Evolutionary conservation across 2,113 vertebrate species (phyloP), one percentile per base, ranked within the genome.

Genomic region (Malurus melanocephalus): DNA sequence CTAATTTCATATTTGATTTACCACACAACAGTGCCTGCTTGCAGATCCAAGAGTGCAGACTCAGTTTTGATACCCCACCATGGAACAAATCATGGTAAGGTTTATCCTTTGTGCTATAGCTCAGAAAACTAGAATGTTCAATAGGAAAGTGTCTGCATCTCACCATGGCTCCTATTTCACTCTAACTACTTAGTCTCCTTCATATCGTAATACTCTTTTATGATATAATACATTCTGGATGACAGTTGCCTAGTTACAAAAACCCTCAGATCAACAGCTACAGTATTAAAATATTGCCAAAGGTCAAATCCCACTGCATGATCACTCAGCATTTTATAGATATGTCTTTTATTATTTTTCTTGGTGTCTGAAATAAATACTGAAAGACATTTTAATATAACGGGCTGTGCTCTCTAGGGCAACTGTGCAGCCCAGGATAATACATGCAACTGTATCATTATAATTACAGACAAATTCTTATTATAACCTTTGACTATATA

Each of bases 211-310:
- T 75, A 87, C 32, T 74, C n/a, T 75, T 93, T 92, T 90, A 94
- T 69, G 75, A 89, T 69, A 56, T 15, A 90, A 93, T 93, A 87
- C 46, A 89, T 94, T 93, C 60, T 92, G 49, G 52, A 80, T 93
- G 87, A 91, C 93, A 95, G 94, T 94, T 94, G 91, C 89, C 89
- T 94, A 90, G 92, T 71, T 95, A 96, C 93, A 92, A 95, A 93
- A 76, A 30, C 40, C 85, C 88, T 90, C 45, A 60, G 82, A 92
- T 85, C 71, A 67, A 74, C 66, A 74, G 43, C 86, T 83, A 74
- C 78, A 86, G n/a, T 76, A 87, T 79, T 59, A 90, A 92, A 94
- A 94, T 73, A 75, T 76, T 72, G 72, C 80, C 93, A 92, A 91
- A 89, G 92, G 88, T 94, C 83, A 95, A 83, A 91, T 78, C 27